These are phyloP conservation scores for Augiades crinisus DNA, from an alignment of 2,888 invertebrate genomes.

Conservation along the genomic window DNA sequence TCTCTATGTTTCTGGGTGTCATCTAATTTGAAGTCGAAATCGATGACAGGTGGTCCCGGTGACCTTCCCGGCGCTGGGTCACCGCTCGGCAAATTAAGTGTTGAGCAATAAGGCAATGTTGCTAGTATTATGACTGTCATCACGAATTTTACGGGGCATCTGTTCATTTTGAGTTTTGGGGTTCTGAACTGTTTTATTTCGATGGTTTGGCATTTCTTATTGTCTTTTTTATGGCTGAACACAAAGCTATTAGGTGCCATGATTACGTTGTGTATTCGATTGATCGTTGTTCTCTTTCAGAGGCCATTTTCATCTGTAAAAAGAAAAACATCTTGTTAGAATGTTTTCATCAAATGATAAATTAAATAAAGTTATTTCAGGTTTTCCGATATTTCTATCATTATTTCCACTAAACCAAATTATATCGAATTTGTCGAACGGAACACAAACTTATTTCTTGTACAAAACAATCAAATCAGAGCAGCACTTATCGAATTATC, in stretches of 20 bases:
- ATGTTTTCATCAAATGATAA: no score
- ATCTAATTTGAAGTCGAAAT: constrained; percentile 25
- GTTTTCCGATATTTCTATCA: no score
- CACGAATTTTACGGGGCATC: constrained; percentile 42
- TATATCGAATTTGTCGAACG: not conserved
- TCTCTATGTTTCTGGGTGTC: constrained; percentile 13
- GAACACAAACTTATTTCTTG: not conserved
- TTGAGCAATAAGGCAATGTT: constrained; percentile 66
- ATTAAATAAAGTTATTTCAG: no score
- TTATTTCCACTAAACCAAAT: not conserved
- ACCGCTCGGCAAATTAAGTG: constrained; percentile 72
- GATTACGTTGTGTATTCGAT: not conserved
- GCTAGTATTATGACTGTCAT: constrained; percentile 55
- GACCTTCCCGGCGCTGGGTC: constrained; percentile 86
- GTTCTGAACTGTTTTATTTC: constrained; percentile 35
- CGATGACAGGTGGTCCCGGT: constrained; percentile 79
- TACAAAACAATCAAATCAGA: not conserved
- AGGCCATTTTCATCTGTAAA: constrained; percentile 16
- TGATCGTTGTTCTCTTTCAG: not conserved
- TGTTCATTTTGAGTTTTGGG: constrained; percentile 52
- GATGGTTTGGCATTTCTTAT: constrained; percentile 38
- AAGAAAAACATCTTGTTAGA: not conserved
- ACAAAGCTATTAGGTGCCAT: constrained; percentile 2
- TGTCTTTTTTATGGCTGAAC: constrained; percentile 7
- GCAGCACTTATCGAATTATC: constrained; percentile 5